Percentiles rank a stretch among this genome's conserved stretches.
Evolutionary conservation across 2,113 vertebrate species (phyloP).

Genomic region (Cyprinus carpio): DNA sequence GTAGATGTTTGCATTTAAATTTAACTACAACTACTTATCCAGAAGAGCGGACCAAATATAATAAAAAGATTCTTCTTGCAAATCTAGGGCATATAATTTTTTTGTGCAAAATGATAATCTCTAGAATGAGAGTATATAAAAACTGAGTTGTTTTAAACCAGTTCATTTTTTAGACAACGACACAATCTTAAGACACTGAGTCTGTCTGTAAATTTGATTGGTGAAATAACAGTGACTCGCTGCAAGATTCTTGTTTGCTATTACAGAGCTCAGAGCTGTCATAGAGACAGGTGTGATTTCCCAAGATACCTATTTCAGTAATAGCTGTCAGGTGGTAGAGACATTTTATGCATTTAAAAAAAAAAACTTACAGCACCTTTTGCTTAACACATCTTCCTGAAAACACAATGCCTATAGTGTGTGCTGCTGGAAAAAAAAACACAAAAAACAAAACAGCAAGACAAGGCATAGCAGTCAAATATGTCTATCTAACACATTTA

Average conservation of each 20-base stretch:
- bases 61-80: too few relatives aligned
- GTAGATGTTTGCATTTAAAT: too few relatives aligned
- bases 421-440: neutral
- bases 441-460: neutral
- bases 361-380: neutral
- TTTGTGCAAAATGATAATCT: too few relatives aligned
- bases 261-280: neutral
- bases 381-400: neutral
- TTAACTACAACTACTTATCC: too few relatives aligned
- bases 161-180: too few relatives aligned
- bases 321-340: neutral
- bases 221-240: neutral
- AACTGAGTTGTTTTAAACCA: too few relatives aligned
- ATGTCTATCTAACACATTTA: neutral
- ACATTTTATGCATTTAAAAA: neutral
- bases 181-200: too few relatives aligned
- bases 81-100: too few relatives aligned
- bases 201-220: too few relatives aligned
- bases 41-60: too few relatives aligned
- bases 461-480: neutral
- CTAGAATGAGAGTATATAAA: too few relatives aligned
- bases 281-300: neutral
- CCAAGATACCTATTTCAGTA: neutral
- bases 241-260: neutral
- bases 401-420: neutral